Evolutionary conservation across 2,888 invertebrate genomes (phyloP).

Genomic region (Tenthredo notha): DNA sequence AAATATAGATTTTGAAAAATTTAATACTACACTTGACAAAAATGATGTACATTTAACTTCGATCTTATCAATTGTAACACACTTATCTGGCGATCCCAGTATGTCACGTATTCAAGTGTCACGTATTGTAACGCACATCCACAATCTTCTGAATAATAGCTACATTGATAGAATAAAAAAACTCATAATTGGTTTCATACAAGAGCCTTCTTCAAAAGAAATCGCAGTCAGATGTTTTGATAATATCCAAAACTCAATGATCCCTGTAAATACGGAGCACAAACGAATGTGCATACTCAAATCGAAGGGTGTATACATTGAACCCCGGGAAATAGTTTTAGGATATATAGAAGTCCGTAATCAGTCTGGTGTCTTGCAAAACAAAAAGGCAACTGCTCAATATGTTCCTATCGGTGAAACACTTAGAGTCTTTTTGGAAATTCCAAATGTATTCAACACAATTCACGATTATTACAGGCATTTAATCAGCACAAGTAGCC

Average conservation of each 20-base stretch:
- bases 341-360: conserved; percentile 4
- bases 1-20: not conserved
- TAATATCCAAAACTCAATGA: conserved; percentile 6
- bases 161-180: not conserved
- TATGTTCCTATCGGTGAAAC: not conserved
- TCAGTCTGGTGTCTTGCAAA: conserved; percentile 5
- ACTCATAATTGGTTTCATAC: not conserved
- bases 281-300: conserved; percentile 21
- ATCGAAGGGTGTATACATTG: conserved; percentile 13
- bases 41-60: not conserved
- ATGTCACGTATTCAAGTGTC: conserved; percentile 2
- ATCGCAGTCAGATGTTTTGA: conserved; percentile 8
- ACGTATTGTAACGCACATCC: not conserved
- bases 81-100: conserved; percentile 2
- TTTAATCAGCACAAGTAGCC: not conserved
- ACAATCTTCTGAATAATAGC: not conserved
- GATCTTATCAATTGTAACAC: not conserved
- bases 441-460: conserved; percentile 1
- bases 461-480: not conserved
- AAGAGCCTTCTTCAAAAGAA: not conserved
- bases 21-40: not conserved
- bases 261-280: not conserved
- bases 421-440: not conserved
- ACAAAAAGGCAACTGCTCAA: conserved; percentile 18
- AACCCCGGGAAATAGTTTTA: not conserved